A percentile compares a stretch with the other conserved stretches of the same genome.
Conservation (phyloP, 2,113 vertebrate species). For the Etheostoma cragini region DNA sequence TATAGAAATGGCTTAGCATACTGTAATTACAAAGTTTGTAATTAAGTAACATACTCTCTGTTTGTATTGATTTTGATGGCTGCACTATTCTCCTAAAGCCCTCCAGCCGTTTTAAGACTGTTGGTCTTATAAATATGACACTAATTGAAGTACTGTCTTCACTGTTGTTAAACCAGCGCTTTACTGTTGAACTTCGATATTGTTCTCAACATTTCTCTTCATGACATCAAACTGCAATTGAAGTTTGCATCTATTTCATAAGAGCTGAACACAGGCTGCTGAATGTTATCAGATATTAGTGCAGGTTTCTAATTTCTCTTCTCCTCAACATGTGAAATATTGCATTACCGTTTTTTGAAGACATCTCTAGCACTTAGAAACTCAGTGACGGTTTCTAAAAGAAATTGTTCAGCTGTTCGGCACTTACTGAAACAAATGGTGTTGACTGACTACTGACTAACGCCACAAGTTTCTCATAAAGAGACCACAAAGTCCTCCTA, state of each 20-base stretch:
- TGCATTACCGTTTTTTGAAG: slow-evolving; percentile 19
- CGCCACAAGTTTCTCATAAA: not conserved
- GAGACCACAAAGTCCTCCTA: slow-evolving; percentile 7
- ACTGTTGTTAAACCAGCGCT: slow-evolving; percentile 23
- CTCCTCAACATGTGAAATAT: slow-evolving; percentile 9
- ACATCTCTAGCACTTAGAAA: slow-evolving; percentile 47
- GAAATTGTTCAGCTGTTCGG: slow-evolving; percentile 1
- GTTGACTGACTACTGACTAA: slow-evolving; percentile 20
- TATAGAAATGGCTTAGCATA: slow-evolving; percentile 30
- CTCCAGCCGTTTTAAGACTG: slow-evolving; percentile 8
- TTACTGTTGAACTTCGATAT: slow-evolving; percentile 20
- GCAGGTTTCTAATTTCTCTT: slow-evolving; percentile 21
- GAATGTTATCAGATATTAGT: slow-evolving; percentile 17
- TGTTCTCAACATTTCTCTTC: not conserved
- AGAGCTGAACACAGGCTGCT: slow-evolving; percentile 23
- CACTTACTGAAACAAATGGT: slow-evolving; percentile 16
- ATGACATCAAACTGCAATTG: slow-evolving; percentile 9
- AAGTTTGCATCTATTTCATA: not conserved
- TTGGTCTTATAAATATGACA: slow-evolving; percentile 15
- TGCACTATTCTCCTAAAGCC: not conserved
- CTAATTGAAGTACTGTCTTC: slow-evolving; percentile 15
- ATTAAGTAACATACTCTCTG: slow-evolving; percentile 1
- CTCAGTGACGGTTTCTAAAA: not conserved
- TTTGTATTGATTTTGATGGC: slow-evolving; percentile 15
- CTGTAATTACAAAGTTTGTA: slow-evolving; percentile 39